Evolutionary conservation across 2,797 vertebrate species (phyloP), one percentile per base, ranked within the genome.

Genomic region (Acanthiza pusilla): DNA sequence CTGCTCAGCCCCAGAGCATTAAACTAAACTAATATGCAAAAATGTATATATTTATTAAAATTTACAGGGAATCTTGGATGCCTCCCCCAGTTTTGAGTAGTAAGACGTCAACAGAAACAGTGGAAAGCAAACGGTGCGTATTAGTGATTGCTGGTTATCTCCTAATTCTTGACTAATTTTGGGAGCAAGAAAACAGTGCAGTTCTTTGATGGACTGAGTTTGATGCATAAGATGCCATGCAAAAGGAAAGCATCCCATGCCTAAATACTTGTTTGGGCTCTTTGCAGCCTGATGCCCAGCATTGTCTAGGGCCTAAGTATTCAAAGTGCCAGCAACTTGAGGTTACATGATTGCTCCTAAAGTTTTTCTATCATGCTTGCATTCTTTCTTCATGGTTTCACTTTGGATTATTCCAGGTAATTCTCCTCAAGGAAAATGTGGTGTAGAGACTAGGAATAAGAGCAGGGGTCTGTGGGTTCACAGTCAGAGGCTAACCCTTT

Each of bases 1-100:
- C 40, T 67, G 19, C 79, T 90, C 22, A 67, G 30, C 4, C 14
- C 10, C 26, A 58, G 17, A 60, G 5, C 32, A n/a, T 42, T 61
- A 76, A 78, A 51, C 2, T 51, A 45, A 81, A 51, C 2, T 55
- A 42, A 81, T 47, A 71, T 27, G 70, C 5, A 89, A 70, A 34
- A 53, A 54, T 38, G 38, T 38, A 38, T 47, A 4, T 34, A 20
- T 88, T 71, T 94, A 14, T 92, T 73, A 55, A 94, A 88, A 76
- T 36, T 96, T 66, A 86, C 93, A 98, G 98, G 72, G 97, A 98
- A 66, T 98, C 98, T 76, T 98, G 98, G 98, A 97, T 98, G 93
- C 98, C 98, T 18, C 98, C 98, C 2, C 86, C 94, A 0, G 96
- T 97, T 95, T 95, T 95, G 0, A 94, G 96, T 16, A 94, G 77